Base-by-base conservation (phyloP, 2,113 vertebrate species). In the Malurus elegans region DNA sequence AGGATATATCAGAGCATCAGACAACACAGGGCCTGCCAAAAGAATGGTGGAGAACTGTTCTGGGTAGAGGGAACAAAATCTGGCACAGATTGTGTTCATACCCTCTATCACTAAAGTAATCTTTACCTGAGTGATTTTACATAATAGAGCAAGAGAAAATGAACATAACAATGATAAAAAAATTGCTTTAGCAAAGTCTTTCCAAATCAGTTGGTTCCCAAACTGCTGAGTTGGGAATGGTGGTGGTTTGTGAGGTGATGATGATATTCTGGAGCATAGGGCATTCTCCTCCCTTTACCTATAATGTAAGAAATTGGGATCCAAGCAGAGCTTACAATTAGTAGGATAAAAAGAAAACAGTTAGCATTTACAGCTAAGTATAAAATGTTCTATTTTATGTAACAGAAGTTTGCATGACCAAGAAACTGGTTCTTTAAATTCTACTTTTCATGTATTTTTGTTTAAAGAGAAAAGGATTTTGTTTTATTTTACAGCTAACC, bases 81-180 rank as follows among this genome's bases (percentile, higher is more conserved):
- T 34, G 18, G 16, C n/a, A n/a, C 21, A 72, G 62, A 6, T 2
- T 69, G 11, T 42, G 34, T 26, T 76, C 20, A 2, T n/a, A 53
- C 24, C 8, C 11, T 86, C 12, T 4, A 23, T 16, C 28, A 36
- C 6, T 36, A 24, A 74, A 40, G 6, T 21, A 0, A 0, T 28
- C 15, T 54, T 47, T 61, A 28, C 18, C 7, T 71, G 44, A 0
- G 2, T 28, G 69, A 6, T 72, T 92, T 86, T 69, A 53, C 4
- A 12, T 26, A 1, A 4, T 3, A n/a, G 48, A 34, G 28, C 23
- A 86, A 72, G 40, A 48, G 20, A 82, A 75, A 76, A 31, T 12
- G 15, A 88, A 29, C 8, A 14, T 13, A 14, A 14, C 0, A 3
- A 3, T 34, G 24, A 64, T 32, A 6, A 64, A 66, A 79, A 76